phyloP scores from a whole-genome alignment of 2,888 invertebrate species.

The Rhopalosiphum nymphaeae region DNA sequence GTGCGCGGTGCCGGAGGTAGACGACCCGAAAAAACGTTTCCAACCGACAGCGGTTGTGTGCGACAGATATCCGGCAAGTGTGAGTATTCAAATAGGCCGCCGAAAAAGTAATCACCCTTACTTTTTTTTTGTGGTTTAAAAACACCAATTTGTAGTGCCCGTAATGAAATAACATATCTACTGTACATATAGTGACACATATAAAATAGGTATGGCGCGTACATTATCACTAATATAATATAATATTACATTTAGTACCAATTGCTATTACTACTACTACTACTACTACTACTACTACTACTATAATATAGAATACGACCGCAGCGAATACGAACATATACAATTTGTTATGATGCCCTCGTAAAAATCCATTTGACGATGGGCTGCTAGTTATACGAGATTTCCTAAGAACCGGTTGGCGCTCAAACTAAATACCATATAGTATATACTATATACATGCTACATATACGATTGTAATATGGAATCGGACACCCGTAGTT shows the following conservation, averaged over 20 bases:
- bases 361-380: conserved; percentile 21
- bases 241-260: background rate
- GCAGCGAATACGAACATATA: conserved; percentile 3
- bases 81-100: background rate
- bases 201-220: background rate
- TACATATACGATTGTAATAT: background rate
- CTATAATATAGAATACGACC: background rate
- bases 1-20: conserved; percentile 3
- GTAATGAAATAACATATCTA: background rate
- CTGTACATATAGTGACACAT: background rate
- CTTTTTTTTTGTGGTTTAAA: background rate
- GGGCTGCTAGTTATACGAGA: background rate
- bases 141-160: background rate
- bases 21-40: conserved; percentile 50
- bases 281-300: background rate
- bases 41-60: background rate
- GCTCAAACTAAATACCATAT: background rate
- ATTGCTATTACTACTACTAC: background rate
- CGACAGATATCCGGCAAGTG: background rate
- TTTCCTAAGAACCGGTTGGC: conserved; percentile 34
- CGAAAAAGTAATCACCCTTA: background rate
- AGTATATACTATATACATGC: background rate
- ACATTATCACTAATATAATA: background rate
- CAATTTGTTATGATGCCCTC: background rate
- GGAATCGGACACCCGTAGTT: conserved; percentile 35